Base-by-base conservation (phyloP, 2,113 vertebrate species). In the Neoarius graeffei region DNA sequence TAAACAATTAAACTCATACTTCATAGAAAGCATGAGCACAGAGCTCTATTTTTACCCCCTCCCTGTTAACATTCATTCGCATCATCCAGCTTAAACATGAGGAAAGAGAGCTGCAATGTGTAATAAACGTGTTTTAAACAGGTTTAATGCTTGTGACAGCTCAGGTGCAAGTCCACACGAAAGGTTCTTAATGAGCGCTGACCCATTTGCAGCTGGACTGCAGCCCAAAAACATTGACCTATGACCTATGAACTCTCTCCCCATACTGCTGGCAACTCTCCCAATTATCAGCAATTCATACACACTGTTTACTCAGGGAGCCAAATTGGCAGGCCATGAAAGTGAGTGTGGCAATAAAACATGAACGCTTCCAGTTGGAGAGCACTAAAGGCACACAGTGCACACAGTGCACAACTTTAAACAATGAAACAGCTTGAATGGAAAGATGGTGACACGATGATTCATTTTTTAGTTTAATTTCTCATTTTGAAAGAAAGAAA, bases 281-380 rank as follows among this genome's bases (percentile, higher is more conserved):
- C 93, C 95, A 97, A 97, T 97, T 97, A 97, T 95, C 93, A 86
- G 92, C 95, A 97, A 97, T 97, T 97, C 96, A 93, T 95, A 91
- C 93, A 62, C 90, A 95, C 95, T 96, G 95, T 97, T 97, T 97
- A 95, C 94, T 96, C 95, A 94, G 93, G 91, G 93, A 94, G 93
- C 81, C 89, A 96, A 96, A 96, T 96, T 95, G 95, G 96, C 91
- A 88, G 92, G 94, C 94, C 89, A 88, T 94, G 93, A 91, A 1
- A 95, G 92, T 91, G 90, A 93, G 77, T 93, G 92, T 89, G 91
- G 92, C 93, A 92, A 95, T 94, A 94, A 94, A 94, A 94, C 92
- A 93, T 95, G 95, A 96, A 95, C 81, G 94, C 93, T 96, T 95
- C 94, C 95, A 96, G 95, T 95, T 91, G 93, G 90, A 92, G 93